Conservation (phyloP, 2,888 invertebrate genomes). For the Drosophila flavopinicola region DNA sequence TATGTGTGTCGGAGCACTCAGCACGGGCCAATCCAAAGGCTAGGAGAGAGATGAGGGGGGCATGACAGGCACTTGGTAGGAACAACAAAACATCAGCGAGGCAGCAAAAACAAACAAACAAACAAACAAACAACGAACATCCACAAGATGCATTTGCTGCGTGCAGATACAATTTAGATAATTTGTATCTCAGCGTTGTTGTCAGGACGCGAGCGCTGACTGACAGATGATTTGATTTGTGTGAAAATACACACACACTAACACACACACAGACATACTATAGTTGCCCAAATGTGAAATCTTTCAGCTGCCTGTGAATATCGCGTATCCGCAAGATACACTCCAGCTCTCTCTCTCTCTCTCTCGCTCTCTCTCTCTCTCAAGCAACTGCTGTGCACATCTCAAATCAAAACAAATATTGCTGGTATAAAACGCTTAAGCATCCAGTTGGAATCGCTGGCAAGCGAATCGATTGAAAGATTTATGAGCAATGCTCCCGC, state of each 20-base stretch:
- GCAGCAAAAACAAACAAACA: conserved; percentile 39
- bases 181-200: conserved; percentile 81
- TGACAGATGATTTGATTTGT: conserved; percentile 82
- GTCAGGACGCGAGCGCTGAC: conserved; percentile 72
- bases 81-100: conserved; percentile 23
- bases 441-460: conserved; percentile 73
- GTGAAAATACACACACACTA: conserved; percentile 21
- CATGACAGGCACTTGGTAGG: conserved; percentile 27
- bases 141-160: conserved; percentile 73
- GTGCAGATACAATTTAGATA: conserved; percentile 81
- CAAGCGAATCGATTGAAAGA: conserved; percentile 80
- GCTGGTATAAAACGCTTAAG: conserved; percentile 68
- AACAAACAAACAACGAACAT: conserved; percentile 53
- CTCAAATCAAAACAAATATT: conserved; percentile 75
- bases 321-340: conserved; percentile 36
- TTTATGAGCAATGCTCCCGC: conserved; percentile 74
- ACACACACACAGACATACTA: conserved; percentile 1
- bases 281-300: conserved; percentile 17
- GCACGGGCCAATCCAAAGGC: conserved; percentile 44
- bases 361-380: background rate
- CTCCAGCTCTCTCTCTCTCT: conserved; percentile 2
- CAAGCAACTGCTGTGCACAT: conserved; percentile 31
- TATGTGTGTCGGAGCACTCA: conserved; percentile 46
- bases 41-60: background rate
- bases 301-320: conserved; percentile 23